Percentiles rank a stretch among this genome's conserved stretches.
Conservation (phyloP, 2,888 invertebrate genomes). For the Ornithoptera priamus region DNA sequence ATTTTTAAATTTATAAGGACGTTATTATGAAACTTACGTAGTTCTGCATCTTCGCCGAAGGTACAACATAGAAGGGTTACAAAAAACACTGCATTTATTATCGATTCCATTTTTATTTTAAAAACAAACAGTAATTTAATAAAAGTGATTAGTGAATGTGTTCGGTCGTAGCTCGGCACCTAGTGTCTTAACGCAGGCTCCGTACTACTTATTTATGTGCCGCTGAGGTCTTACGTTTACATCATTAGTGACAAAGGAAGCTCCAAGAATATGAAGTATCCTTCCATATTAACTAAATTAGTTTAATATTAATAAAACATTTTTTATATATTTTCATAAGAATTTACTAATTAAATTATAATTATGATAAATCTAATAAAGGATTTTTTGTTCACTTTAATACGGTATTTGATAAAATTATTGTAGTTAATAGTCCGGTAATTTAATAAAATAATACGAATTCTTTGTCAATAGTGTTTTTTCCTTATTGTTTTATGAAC, state of each 20-base stretch:
- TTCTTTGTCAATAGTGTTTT: not conserved
- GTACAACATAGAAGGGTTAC: constrained; percentile 39
- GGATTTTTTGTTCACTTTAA: not conserved
- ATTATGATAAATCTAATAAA: not conserved
- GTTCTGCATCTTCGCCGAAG: constrained; percentile 45
- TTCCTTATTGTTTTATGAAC: not conserved
- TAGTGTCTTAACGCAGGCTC: constrained; percentile 49
- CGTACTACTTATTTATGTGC: constrained; percentile 56
- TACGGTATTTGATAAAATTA: not conserved
- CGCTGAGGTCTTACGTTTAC: constrained; percentile 19
- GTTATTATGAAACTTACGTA: constrained; percentile 52
- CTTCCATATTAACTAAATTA: not conserved
- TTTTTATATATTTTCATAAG: not conserved
- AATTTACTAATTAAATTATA: not conserved
- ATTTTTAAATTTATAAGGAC: no score
- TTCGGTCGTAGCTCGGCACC: constrained; percentile 51
- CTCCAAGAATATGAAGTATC: constrained; percentile 6
- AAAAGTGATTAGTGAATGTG: constrained; percentile 32
- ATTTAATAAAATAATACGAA: not conserved
- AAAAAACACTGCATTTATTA: constrained; percentile 49
- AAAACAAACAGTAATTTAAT: constrained; percentile 26
- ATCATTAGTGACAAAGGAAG: constrained; percentile 30
- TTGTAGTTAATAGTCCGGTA: not conserved
- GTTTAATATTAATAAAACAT: not conserved
- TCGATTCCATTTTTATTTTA: constrained; percentile 46